These are phyloP conservation scores for Percopsis omiscomaycus DNA, from an alignment of 2,797 vertebrate genomes.

Conservation along the genomic window DNA sequence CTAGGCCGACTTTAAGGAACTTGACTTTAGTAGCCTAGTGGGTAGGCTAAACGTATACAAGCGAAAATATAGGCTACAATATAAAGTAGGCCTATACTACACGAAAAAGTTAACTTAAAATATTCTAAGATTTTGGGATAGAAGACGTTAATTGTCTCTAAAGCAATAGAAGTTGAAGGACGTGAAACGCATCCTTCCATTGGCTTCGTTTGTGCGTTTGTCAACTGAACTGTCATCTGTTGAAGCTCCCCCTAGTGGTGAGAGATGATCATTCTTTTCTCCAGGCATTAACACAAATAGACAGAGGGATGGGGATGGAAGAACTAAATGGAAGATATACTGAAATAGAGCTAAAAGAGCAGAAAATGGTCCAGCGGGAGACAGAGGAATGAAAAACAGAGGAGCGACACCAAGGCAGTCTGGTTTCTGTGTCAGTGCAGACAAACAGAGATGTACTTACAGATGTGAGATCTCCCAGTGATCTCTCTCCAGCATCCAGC, in stretches of 20 bases:
- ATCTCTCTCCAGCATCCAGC: background rate
- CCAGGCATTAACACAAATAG: background rate
- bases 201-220: background rate
- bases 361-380: background rate
- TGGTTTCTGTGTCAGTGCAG: background rate
- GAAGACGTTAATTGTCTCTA: no score
- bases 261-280: background rate
- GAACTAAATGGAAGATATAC: background rate
- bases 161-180: background rate
- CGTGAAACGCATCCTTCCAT: background rate
- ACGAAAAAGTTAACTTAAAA: no score
- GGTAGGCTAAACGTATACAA: no score
- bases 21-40: no score
- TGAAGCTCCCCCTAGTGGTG: slow-evolving; percentile 57
- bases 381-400: slow-evolving; percentile 4
- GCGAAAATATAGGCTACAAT: no score
- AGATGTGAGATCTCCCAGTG: background rate
- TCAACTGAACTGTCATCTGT: background rate
- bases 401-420: background rate
- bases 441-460: background rate
- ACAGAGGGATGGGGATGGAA: background rate
- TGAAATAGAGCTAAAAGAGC: background rate
- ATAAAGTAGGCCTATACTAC: no score
- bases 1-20: background rate
- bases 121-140: no score